Evolutionary conservation across 2,113 vertebrate genomes (phyloP), one percentile per base, ranked within the genome.

Genomic region (Lontra canadensis): DNA sequence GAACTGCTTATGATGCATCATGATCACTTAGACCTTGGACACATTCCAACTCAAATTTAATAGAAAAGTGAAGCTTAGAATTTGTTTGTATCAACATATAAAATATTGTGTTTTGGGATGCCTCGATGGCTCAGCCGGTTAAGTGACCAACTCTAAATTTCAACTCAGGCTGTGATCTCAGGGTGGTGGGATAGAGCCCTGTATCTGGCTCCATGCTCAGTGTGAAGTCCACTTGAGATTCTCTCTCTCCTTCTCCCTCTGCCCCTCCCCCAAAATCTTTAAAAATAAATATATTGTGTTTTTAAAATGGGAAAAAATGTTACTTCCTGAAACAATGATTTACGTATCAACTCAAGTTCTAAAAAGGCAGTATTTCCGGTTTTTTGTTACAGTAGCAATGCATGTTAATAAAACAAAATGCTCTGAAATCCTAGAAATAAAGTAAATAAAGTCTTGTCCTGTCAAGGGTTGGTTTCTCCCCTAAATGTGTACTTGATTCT

Each of bases 371-470:
- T 76, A 57, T 49, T 81, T 93, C 52, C 3, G 25, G 36, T 82
- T 39, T 61, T 82, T 93, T 42, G 17, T 34, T 81, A 80, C 2
- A 90, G 49, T 6, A 57, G 34, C 25, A 91, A 80, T 42, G 26
- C 23, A 83, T 85, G 29, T 78, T 95, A 91, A 95, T 61, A 82
- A 90, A 80, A 67, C 57, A 17, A 93, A 81, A 88, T 67, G 25
- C 26, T 78, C 47, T 69, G 44, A 82, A 95, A 88, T 23, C 7
- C 49, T 13, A 92, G 29, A 83, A 91, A 78, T 78, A 71, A 93
- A 61, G 73, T 73, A 93, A 26, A 67, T 17, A 47, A 90, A 91
- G 42, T 67, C 15, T 20, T 73, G 25, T 29, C 44, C 25, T 36
- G 13, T 55, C 78, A 88, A 67, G 59, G 11, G n/a, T 44, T 85